Evolutionary conservation across 2,113 vertebrate genomes (phyloP), one percentile per base, ranked within the genome.

Genomic region (Terrapene triunguis): DNA sequence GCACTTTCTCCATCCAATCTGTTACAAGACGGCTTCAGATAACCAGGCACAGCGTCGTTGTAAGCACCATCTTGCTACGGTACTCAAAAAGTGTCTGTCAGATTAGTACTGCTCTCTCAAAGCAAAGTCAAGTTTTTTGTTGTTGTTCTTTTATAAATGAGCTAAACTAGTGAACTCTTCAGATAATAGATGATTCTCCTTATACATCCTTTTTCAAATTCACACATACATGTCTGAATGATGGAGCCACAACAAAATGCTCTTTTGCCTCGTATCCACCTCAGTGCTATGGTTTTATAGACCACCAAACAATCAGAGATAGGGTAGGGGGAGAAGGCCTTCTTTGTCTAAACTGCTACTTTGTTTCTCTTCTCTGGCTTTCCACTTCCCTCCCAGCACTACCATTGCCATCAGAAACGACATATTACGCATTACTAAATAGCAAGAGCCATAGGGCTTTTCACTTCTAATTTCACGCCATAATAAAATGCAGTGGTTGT

Each of bases 391-490:
- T 96, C 94, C 90, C 94, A 94, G 95, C 91, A 44, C 62, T 81
- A 90, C 86, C 90, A 88, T 76, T 88, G 17, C 50, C 83, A 90
- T 85, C 96, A 94, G 92, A 78, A 96, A 97, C 86, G 98, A 98
- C 98, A 98, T 96, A 98, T 98, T 97, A 98, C 95, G 97, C 97
- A 98, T 98, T 98, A 98, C 96, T 98, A 98, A 98, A 98, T 95
- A 98, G 98, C 94, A 93, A 94, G 97, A 97, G 98, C 98, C 98
- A 95, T 94, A 82, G 98, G 90, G 95, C 98, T 98, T 99, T 99
- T 99, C 99, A 98, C 95, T 98, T 97, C 97, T 94, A 96, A 99
- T 99, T 99, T 99, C 99, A 99, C 98, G 98, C 98, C 96, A 91
- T 98, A 98, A 98, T 98, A 99, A 98, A 98, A 98, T 97, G 97